These are phyloP conservation scores for Squalus acanthias DNA, from an alignment of 2,797 vertebrate genomes.

Conservation along the genomic window DNA sequence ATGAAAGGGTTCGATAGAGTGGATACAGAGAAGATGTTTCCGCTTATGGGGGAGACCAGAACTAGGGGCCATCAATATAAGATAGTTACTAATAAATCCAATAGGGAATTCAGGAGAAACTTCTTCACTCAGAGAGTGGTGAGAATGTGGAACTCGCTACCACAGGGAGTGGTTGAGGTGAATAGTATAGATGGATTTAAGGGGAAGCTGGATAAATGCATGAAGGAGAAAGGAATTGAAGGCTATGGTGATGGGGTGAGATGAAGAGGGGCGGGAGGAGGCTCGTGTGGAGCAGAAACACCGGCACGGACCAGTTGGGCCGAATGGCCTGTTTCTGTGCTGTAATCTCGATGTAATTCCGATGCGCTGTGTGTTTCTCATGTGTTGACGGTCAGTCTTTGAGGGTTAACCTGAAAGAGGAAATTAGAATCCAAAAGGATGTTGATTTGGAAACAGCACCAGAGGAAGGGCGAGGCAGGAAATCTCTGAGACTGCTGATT, in stretches of 20 bases:
- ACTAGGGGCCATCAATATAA: too few species aligned
- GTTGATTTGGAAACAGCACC: slow-evolving; percentile 10
- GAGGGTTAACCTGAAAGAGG: slow-evolving; percentile 26
- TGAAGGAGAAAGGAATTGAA: background rate
- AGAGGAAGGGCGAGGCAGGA: slow-evolving; percentile 26
- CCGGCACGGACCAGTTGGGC: background rate
- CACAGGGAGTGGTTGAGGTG: background rate
- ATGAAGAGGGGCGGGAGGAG: background rate
- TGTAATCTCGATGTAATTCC: background rate
- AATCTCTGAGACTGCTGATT: background rate
- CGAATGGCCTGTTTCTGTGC: background rate
- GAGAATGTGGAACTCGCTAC: background rate
- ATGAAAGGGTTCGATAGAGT: too few species aligned
- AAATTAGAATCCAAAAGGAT: slow-evolving; percentile 5
- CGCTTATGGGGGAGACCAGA: too few species aligned
- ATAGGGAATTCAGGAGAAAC: background rate
- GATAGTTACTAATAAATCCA: too few species aligned
- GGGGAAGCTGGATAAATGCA: background rate
- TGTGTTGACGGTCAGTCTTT: background rate
- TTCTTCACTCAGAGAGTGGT: background rate
- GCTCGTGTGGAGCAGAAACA: background rate
- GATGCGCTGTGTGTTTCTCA: background rate
- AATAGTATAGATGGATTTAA: background rate
- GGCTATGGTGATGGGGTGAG: background rate
- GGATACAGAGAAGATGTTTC: too few species aligned